Evolutionary conservation across 92 coral and sea anemone species (phyloP).

Genomic region (Zoanthus gigantus): DNA sequence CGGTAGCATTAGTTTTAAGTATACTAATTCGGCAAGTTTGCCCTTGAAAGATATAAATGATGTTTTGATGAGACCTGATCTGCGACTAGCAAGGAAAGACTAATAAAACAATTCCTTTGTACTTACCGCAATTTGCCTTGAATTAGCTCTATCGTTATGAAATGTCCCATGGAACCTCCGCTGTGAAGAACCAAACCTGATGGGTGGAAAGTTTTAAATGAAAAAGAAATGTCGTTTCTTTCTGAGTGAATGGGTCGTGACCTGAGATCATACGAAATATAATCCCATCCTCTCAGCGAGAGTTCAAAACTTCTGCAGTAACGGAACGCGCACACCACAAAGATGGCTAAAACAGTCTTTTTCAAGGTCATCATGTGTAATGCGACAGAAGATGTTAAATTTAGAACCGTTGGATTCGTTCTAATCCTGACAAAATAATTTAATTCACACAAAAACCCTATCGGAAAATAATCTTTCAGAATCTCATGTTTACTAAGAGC

Average conservation of each 20-base stretch:
- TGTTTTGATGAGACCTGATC: background rate
- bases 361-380: conserved; percentile 3
- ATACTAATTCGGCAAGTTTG: background rate
- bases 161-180: conserved; percentile 87
- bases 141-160: conserved; percentile 84
- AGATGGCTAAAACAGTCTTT: background rate
- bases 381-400: background rate
- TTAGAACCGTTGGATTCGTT: conserved; percentile 2
- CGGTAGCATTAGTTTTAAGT: too few species aligned
- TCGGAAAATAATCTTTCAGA: conserved; percentile 26
- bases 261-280: conserved; percentile 79
- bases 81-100: background rate
- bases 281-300: conserved; percentile 67
- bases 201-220: conserved; percentile 86
- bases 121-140: conserved; percentile 88
- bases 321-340: conserved; percentile 16
- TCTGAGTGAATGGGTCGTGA: conserved; percentile 61
- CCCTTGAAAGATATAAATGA: background rate
- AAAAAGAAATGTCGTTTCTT: conserved; percentile 67
- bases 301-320: conserved; percentile 62
- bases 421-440: background rate
- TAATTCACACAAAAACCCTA: conserved; percentile 21
- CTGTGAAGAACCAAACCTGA: conserved; percentile 85
- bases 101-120: background rate
- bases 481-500: conserved; percentile 35